Evolutionary conservation across 2,113 vertebrate genomes (phyloP), one percentile per base, ranked within the genome.

Genomic region (Varanus salvator): DNA sequence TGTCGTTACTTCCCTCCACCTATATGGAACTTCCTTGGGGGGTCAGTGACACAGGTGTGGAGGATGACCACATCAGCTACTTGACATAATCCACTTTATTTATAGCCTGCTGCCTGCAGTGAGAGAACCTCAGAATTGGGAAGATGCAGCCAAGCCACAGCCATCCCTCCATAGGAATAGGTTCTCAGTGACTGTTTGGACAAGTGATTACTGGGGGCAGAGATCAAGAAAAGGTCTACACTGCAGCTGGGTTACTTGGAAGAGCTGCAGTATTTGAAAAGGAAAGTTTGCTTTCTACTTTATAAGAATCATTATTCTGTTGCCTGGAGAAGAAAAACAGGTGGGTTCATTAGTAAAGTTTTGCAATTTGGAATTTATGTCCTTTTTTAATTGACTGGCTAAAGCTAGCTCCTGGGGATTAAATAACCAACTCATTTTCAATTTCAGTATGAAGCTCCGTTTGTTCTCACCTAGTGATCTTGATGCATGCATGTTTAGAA

Each of bases 381-480:
- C 66, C 31, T 44, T 80, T 83, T 87, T 89, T 78, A 78, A 72
- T 15, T 90, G 81, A 86, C 87, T 81, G 12, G 60, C 90, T 92
- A 19, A 23, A 76, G n/a, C 25, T 81, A 90, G 11, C 91, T 89
- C 80, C 87, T 84, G 64, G 6, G n/a, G 80, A 57, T 66, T 91
- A 81, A 96, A 89, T 86, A 92, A 92, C 5, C 11, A 0, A 48
- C 48, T 93, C 90, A 88, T 83, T 76, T 85, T 89, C 82, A 74
- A 88, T 89, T 87, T 93, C 78, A 93, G 78, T 27, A 80, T 21
- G 57, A 48, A 64, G 25, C 89, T 95, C 92, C 64, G 88, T 74
- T 74, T 88, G 34, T 87, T 90, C 75, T 80, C 69, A 90, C 5
- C 76, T 90, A 87, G 50, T 31, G 71, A 75, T 84, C 94, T 92